Base-by-base conservation (phyloP, 2,888 invertebrate genomes). In the Trachelus tabidus region DNA sequence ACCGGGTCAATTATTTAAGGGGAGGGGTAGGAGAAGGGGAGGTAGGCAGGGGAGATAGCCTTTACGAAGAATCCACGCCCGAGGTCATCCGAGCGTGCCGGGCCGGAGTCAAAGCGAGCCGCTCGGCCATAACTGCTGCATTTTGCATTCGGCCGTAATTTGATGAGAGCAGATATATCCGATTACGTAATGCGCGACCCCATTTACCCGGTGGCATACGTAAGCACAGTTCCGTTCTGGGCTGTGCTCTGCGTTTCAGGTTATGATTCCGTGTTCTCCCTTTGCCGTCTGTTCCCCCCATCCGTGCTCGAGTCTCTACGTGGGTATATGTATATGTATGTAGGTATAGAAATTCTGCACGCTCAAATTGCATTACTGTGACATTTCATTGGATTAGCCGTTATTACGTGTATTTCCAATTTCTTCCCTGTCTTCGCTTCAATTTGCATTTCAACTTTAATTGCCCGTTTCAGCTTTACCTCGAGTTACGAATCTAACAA, bases 101-200 rank as follows among this genome's bases (percentile, higher is more conserved):
- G 4, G 40, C 15, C 40, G 15, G 31, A 33, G 71, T 71, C 71
- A 71, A 33, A 31, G 30, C 71, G 15, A 73, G n/a, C 34, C 73
- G 35, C n/a, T 73, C 73, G 73, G 12, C 34, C 73, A 34, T 73
- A 35, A 34, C 37, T 69, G 71, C 31, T 77, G 75, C 37, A 77
- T 77, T 77, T 75, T 75, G 75, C 75, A 77, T 69, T 34, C 35
- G 12, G 73, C 40, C 33, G 77, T 77, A 77, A 77, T 77, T 75
- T 37, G 56, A 77, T 75, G 75, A 69, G 76, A 23, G n/a, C 34
- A 34, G 73, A 35, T 34, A 71, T 30, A 73, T 73, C 73, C 15
- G 73, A 34, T 73, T 73, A 73, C 34, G 34, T 73, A 73, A 73
- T 69, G 33, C 69, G 69, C 69, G 69, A 69, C 69, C 69, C 69